Conservation (phyloP, 2,113 vertebrate species). For the Albula glossodonta region DNA sequence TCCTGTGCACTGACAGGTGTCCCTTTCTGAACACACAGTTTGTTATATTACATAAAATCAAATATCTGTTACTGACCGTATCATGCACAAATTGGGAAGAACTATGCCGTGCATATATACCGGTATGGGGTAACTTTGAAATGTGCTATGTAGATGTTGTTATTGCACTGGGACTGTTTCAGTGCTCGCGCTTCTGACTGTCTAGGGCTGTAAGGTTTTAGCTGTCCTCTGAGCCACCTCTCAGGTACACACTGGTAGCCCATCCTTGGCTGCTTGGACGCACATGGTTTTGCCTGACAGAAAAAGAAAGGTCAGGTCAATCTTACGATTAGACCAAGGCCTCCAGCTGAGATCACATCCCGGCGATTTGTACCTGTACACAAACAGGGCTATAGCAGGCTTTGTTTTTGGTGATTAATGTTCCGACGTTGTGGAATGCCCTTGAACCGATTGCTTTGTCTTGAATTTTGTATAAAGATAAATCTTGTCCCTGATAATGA, state of each 20-base stretch:
- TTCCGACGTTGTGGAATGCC: background rate
- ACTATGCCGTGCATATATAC: background rate
- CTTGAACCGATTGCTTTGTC: background rate
- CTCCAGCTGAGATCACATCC: no score
- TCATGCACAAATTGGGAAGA: background rate
- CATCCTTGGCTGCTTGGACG: background rate
- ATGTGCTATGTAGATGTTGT: background rate
- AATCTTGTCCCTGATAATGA: background rate
- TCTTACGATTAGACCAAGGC: conserved; percentile 7
- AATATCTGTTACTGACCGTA: background rate
- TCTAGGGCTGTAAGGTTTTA: background rate
- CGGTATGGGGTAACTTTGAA: background rate
- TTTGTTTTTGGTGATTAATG: background rate
- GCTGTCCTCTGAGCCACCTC: background rate
- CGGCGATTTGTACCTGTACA: background rate
- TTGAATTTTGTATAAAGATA: background rate
- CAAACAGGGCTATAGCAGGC: background rate
- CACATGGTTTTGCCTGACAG: background rate
- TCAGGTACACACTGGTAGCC: background rate
- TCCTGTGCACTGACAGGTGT: background rate
- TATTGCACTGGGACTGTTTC: no score
- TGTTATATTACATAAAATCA: background rate
- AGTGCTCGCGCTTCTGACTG: no score
- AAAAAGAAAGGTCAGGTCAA: conserved; percentile 6
- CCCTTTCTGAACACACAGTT: background rate